Evolutionary conservation across 2,113 vertebrate genomes (phyloP), one percentile per base, ranked within the genome.

Genomic region (Zeus faber): DNA sequence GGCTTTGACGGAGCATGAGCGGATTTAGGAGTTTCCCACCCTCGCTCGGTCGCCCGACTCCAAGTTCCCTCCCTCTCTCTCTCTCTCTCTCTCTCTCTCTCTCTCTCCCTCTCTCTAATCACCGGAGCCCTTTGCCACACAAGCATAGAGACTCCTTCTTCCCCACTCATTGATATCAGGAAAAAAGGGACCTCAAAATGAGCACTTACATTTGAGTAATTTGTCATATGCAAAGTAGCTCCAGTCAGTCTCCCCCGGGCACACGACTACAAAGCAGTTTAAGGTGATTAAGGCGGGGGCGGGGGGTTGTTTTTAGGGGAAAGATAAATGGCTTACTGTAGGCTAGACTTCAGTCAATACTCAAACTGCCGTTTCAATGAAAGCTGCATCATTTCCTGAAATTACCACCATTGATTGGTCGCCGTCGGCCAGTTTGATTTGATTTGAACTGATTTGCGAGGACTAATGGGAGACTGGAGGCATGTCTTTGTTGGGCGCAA

Each of bases 281-380:
- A 52, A 64, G 50, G 65, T 64, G 63, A 82, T 82, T 79, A 72
- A 8, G 26, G 26, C 8, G 31, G 31, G 33, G 11, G 11, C 10
- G 11, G 33, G 33, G 33, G 11, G 11, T 1, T 10, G 33, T 10
- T 1, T 10, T 1, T 10, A 14, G 33, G 33, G 33, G 73, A 64
- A 62, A 64, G 74, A 71, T 47, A 54, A 76, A 83, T 67, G 68
- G 24, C 67, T 72, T 58, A 72, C 76, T 73, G 48, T 64, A 67
- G 79, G 73, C 76, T 79, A 54, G 65, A 58, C 67, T 64, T 65
- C 20, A 67, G 81, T 84, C 81, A 69, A 83, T 86, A 67, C 67
- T 72, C 65, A 27, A n/a, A 40, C 69, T 65, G 49, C 69, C 75
- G 49, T 79, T 74, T 69, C 76, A 74, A 70, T 58, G 59, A 11